Conservation (phyloP, 2,888 invertebrate genomes). For the Ypsolopha scabrella region DNA sequence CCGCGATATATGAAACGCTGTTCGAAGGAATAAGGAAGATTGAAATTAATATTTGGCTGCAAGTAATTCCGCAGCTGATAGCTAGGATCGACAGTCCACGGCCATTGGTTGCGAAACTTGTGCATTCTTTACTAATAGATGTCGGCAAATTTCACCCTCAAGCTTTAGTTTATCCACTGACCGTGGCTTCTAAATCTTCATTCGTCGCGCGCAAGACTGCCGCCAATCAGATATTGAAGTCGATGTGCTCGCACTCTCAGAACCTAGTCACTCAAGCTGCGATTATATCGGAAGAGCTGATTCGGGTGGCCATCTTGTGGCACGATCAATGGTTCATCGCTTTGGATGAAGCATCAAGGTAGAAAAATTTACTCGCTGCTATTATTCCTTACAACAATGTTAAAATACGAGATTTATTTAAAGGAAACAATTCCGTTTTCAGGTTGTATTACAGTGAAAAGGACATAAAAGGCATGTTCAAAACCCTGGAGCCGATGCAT, state of each 20-base stretch:
- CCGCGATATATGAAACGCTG: constrained; percentile 94
- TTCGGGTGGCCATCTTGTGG: constrained; percentile 98
- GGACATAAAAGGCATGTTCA: constrained; percentile 97
- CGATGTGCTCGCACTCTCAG: constrained; percentile 95
- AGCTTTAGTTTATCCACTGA: constrained; percentile 96
- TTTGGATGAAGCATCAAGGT: constrained; percentile 87
- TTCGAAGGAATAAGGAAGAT: constrained; percentile 92
- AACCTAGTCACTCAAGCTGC: constrained; percentile 95
- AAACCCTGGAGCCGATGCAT: constrained; percentile 94
- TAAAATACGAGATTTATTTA: not conserved
- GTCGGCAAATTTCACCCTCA: constrained; percentile 98
- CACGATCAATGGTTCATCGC: constrained; percentile 99
- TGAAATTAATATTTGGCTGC: constrained; percentile 98
- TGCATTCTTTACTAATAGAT: constrained; percentile 93
- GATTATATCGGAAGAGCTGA: constrained; percentile 96
- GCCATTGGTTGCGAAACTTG: constrained; percentile 87
- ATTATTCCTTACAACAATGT: not conserved
- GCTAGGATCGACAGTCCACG: constrained; percentile 97
- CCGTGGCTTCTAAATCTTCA: constrained; percentile 96
- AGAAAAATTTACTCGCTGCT: constrained; percentile 36
- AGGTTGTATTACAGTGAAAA: constrained; percentile 95
- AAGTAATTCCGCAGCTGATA: constrained; percentile 98
- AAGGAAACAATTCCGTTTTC: constrained; percentile 29
- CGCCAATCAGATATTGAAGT: constrained; percentile 94
- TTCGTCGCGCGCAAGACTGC: constrained; percentile 87